phyloP scores from a whole-genome alignment of 2,888 invertebrate genomes.

The Marronus borbonicus region DNA sequence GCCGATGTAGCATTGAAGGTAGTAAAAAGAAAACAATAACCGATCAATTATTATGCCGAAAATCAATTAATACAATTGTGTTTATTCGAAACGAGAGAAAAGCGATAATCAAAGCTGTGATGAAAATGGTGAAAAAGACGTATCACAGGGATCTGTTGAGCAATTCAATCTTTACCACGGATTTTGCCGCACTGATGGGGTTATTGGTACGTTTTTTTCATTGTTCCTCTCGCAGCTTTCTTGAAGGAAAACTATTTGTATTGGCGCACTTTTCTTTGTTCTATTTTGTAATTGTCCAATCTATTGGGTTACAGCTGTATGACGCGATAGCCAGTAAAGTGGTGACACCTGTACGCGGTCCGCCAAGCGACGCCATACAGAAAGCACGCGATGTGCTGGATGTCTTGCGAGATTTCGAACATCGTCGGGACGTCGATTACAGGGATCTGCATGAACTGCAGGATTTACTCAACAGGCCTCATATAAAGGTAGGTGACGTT shows the following conservation, averaged over 20 bases:
- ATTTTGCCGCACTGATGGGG: slow-evolving; percentile 60
- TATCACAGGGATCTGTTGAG: slow-evolving; percentile 61
- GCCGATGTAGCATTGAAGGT: neutral
- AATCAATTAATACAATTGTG: slow-evolving; percentile 12
- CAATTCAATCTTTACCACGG: slow-evolving; percentile 62
- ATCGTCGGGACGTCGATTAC: slow-evolving; percentile 68
- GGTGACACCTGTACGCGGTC: slow-evolving; percentile 84
- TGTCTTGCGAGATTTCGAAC: slow-evolving; percentile 74
- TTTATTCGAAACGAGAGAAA: neutral
- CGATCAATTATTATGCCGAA: neutral
- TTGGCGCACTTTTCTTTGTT: neutral
- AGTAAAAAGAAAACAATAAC: neutral
- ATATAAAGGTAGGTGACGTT: slow-evolving; percentile 75
- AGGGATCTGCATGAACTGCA: slow-evolving; percentile 73
- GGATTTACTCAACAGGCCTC: slow-evolving; percentile 76
- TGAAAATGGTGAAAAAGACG: slow-evolving; percentile 58
- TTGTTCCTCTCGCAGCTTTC: neutral
- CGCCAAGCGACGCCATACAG: slow-evolving; percentile 87
- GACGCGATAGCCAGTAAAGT: slow-evolving; percentile 92
- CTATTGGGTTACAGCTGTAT: slow-evolving; percentile 80
- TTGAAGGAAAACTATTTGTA: neutral
- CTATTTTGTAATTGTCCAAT: slow-evolving; percentile 38
- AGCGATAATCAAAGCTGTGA: slow-evolving; percentile 34
- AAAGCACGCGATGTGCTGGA: slow-evolving; percentile 83
- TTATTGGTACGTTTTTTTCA: slow-evolving; percentile 60